Percentiles rank a stretch among this genome's conserved stretches.
Evolutionary conservation across 2,888 invertebrate genomes (phyloP).

Genomic region (Tupiocoris notatus): DNA sequence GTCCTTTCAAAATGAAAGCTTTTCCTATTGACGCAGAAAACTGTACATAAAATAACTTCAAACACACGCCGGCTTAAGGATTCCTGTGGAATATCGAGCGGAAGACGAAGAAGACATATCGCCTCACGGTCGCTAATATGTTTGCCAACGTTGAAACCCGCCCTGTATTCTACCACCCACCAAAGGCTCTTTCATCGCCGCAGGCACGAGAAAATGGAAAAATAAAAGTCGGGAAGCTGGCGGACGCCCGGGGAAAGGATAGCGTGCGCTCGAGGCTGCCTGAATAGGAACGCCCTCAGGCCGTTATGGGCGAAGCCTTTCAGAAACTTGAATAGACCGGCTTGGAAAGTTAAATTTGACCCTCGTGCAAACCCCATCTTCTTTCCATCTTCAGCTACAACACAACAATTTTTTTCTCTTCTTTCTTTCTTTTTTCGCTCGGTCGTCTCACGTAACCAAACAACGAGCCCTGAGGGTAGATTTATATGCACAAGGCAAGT

Average conservation of each 20-base stretch:
- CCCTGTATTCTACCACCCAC: too few relatives aligned
- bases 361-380: background rate
- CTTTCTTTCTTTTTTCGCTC: background rate
- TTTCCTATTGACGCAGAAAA: too few relatives aligned
- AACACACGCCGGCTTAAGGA: too few relatives aligned
- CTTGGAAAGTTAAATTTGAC: background rate
- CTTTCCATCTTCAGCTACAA: background rate
- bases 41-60: too few relatives aligned
- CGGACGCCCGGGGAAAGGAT: background rate
- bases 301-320: background rate
- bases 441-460: background rate
- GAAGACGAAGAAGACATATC: background rate
- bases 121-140: background rate
- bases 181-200: background rate
- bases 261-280: background rate
- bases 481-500: slow-evolving; percentile 19
- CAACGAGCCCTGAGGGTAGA: slow-evolving; percentile 32
- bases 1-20: too few relatives aligned
- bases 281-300: background rate
- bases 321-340: background rate
- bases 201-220: background rate
- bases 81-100: background rate
- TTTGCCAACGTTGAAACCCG: background rate
- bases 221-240: background rate
- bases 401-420: background rate